phyloP scores from a whole-genome alignment of 2,888 invertebrate genomes.

The Deilephila elpenor region DNA sequence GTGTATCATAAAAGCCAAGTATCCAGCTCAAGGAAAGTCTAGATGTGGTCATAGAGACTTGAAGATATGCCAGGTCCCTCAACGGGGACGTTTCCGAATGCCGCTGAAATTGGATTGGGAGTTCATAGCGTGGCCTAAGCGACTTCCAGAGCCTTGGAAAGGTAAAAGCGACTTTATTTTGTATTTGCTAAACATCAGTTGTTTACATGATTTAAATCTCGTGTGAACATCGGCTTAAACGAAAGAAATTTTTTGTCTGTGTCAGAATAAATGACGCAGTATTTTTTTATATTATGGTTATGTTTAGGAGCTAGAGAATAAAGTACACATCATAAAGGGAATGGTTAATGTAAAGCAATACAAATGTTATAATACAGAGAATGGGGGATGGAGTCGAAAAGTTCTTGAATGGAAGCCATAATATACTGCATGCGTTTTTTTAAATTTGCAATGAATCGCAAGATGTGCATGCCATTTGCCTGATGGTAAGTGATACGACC shows the following conservation, averaged over 20 bases:
- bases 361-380: too few species aligned
- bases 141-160: conserved; percentile 13
- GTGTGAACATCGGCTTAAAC: neutral
- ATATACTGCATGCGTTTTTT: too few species aligned
- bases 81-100: conserved; percentile 40
- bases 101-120: conserved; percentile 54
- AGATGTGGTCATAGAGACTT: conserved; percentile 18
- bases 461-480: too few species aligned
- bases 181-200: conserved; percentile 10
- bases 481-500: too few species aligned
- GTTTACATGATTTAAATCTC: neutral
- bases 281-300: neutral
- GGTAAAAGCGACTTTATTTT: conserved; percentile 14
- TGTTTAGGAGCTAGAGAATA: neutral
- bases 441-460: too few species aligned
- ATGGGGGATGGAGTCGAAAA: too few species aligned
- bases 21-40: conserved; percentile 1
- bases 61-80: conserved; percentile 44
- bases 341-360: too few species aligned
- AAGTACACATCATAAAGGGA: too few species aligned
- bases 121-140: conserved; percentile 40
- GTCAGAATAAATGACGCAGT: neutral
- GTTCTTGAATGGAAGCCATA: too few species aligned
- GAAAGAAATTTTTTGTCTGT: neutral
- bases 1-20: conserved; percentile 23